A percentile compares a stretch with the other conserved stretches of the same genome.
phyloP scores from a whole-genome alignment of 1,140 invertebrate genomes.

The Thalassaphorura encarpata region DNA sequence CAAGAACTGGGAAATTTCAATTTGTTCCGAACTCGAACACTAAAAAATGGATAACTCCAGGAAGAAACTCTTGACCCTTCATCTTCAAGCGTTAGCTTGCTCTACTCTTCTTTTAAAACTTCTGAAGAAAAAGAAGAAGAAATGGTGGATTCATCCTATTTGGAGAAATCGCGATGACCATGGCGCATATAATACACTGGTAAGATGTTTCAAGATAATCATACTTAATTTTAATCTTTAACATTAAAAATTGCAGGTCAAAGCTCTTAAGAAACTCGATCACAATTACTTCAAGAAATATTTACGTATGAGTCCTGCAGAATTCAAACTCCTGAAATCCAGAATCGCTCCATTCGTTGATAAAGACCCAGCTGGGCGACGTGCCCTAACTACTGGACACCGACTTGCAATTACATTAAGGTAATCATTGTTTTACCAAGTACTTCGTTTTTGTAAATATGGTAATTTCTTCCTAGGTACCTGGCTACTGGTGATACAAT shows the following conservation, averaged over 20 bases:
- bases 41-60: too few relatives aligned
- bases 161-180: not conserved
- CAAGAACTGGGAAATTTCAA: too few relatives aligned
- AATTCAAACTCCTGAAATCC: not conserved
- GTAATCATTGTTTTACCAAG: not conserved
- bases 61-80: too few relatives aligned
- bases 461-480: conserved; percentile 5
- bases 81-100: too few relatives aligned
- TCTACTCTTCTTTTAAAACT: too few relatives aligned
- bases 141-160: conserved; percentile 1
- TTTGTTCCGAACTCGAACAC: too few relatives aligned
- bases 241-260: conserved; percentile 2
- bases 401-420: conserved; percentile 5
- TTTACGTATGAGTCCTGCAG: not conserved
- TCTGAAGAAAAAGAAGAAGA: too few relatives aligned
- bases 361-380: conserved; percentile 1
- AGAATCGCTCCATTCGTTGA: not conserved
- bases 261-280: not conserved
- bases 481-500: conserved; percentile 31
- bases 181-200: not conserved
- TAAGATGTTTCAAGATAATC: not conserved
- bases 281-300: conserved; percentile 7
- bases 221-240: not conserved
- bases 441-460: not conserved
- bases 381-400: conserved; percentile 2